Evolutionary conservation across 2,797 vertebrate species (phyloP), one percentile per base, ranked within the genome.

Genomic region (Australoheros facetus): DNA sequence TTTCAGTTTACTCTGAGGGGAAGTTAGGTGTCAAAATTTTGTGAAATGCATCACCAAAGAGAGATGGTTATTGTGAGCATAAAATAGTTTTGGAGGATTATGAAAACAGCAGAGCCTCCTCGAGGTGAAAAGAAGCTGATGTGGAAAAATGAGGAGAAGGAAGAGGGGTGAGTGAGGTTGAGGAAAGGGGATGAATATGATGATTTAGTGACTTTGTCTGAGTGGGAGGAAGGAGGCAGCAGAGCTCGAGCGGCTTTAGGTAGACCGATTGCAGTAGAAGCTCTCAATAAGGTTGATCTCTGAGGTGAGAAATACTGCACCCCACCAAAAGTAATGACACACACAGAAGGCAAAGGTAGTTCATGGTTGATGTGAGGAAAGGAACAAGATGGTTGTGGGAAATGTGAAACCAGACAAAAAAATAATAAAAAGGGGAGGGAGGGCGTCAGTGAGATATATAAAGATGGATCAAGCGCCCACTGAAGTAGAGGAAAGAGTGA

Each of bases 381-480:
- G 39, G 39, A 80, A 66, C 21, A 59, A 32, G 26, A 53, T 16
- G 32, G 51, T 71, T 37, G 69, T 58, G 73, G 57, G 80, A 85
- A 82, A 80, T 16, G 48, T 72, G 42, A 85, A 86, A 75, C 34
- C 23, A 84, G 80, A 87, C 56, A 64, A 85, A 87, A 80, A 28
- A 66, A 83, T 70, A 82, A 69, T 74, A 51, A 69, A 70, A 72
- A 87, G 75, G 60, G 17, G 3, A 62, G 26, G 39, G 51, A 56
- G 69, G 82, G 77, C 74, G 78, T 83, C 57, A 75, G 90, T 28
- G 81, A 91, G 87, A 93, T 82, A 78, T 85, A 81, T 82, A 85
- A 89, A 91, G 90, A 93, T 81, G 78, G 90, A 89, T 92, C 85
- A 89, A 91, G 85, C 75, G 34, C 30, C 77, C 72, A n/a, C 14